A percentile compares a stretch with the other conserved stretches of the same genome.
These are phyloP conservation scores for Calameuta pallipes DNA, from an alignment of 2,888 invertebrate genomes.

Conservation along the genomic window DNA sequence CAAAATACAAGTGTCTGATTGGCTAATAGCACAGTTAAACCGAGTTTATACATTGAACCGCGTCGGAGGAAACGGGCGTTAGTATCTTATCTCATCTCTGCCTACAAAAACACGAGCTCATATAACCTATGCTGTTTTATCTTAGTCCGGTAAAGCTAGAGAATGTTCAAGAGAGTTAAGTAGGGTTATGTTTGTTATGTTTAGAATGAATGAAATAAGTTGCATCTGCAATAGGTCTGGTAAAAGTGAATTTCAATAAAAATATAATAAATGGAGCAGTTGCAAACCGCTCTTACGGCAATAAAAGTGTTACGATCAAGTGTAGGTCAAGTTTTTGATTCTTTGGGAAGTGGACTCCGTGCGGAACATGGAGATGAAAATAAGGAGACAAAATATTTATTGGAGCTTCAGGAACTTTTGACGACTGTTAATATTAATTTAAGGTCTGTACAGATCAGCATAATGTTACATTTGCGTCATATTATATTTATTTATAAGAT, in stretches of 20 bases:
- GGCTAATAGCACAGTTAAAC: too few species aligned
- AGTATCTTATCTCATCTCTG: too few species aligned
- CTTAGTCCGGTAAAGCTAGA: background rate
- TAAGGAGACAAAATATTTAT: slow-evolving; percentile 80
- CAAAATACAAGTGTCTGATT: too few species aligned
- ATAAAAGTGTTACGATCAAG: slow-evolving; percentile 84
- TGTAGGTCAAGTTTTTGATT: slow-evolving; percentile 87
- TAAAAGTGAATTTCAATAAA: background rate
- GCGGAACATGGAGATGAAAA: slow-evolving; percentile 85
- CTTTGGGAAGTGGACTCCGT: slow-evolving; percentile 83
- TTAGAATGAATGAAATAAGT: background rate
- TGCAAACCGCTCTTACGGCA: slow-evolving; percentile 79
- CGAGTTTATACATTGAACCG: too few species aligned
- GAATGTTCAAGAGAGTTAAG: background rate
- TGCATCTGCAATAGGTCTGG: background rate
- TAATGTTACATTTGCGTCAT: slow-evolving; percentile 19
- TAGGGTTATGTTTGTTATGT: background rate
- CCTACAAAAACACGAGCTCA: too few species aligned
- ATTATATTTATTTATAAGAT: background rate
- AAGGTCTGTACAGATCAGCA: slow-evolving; percentile 65
- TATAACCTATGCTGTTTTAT: background rate
- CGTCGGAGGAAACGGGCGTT: too few species aligned
- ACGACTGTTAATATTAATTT: slow-evolving; percentile 84
- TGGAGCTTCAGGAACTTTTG: slow-evolving; percentile 85
- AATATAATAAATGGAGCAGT: slow-evolving; percentile 71